Evolutionary conservation across 2,113 vertebrate species (phyloP), one percentile per base, ranked within the genome.

Genomic region (Atractosteus spatula): DNA sequence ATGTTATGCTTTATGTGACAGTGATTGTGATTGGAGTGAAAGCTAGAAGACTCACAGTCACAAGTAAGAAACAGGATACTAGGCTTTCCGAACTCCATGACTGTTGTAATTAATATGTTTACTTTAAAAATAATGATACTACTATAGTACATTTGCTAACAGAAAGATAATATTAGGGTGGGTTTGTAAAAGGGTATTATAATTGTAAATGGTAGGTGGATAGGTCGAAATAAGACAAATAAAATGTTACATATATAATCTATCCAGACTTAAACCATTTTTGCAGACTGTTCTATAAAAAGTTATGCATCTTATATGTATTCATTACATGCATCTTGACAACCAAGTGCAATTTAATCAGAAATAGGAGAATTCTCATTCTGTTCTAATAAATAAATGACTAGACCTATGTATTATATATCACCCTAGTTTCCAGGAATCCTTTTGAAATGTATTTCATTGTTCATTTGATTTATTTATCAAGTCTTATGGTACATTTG

Each of bases 271-370:
- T 70, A 55, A 57, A 55, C 68, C 68, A 51, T 59, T 59, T 68
- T 43, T 44, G 8, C 44, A 61, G 41, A 69, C 55, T 42, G 65
- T n/a, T 55, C 51, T 65, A 5, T 57, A 17, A 64, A 65, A 76
- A 73, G 82, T 84, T 87, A 82, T 85, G 85, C 84, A 86, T 92
- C 89, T 91, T 88, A 90, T 93, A 91, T 92, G 88, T 93, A 93
- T 93, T 92, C 91, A 93, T 93, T 91, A 91, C 91, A 90, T 91
- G 91, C 89, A 90, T 85, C 89, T 86, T 90, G 90, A 92, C 90
- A 92, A 92, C 91, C 92, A 91, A 93, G 92, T 91, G 91, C 91
- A 91, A 89, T 93, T 93, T 92, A 93, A 93, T 93, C 91, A 89
- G 88, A 89, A 90, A 90, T 89, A 85, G 89, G 88, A 86, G 89